Percentiles rank a stretch among this genome's conserved stretches.
These are phyloP conservation scores for Oscheius sp. DNA, from an alignment of 2,888 invertebrate genomes.

Conservation along the genomic window DNA sequence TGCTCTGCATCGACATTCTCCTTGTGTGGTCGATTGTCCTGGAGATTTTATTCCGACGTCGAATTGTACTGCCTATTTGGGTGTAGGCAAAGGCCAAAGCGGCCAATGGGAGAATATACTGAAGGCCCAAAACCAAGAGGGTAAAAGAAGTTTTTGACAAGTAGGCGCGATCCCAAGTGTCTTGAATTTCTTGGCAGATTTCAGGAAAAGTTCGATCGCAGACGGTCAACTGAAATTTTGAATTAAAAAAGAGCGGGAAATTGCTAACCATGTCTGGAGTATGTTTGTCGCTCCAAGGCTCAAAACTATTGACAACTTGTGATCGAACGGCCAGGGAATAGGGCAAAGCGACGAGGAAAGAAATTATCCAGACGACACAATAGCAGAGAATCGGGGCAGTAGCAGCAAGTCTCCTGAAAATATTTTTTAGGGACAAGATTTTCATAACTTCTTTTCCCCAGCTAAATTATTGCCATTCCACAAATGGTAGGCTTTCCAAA, in stretches of 20 bases:
- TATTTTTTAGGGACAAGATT: background rate
- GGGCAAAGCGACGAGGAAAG: conserved; percentile 67
- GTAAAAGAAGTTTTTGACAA: conserved; percentile 65
- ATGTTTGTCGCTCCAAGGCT: conserved; percentile 60
- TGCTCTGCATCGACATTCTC: conserved; percentile 54
- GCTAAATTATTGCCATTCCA: too few species aligned
- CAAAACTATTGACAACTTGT: conserved; percentile 60
- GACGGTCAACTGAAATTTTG: conserved; percentile 44
- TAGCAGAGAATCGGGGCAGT: conserved; percentile 70
- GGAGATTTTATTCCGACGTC: conserved; percentile 56
- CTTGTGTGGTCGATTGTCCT: conserved; percentile 53
- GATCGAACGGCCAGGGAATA: conserved; percentile 70
- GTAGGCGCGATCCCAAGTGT: conserved; percentile 62
- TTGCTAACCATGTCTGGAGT: conserved; percentile 49
- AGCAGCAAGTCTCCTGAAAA: conserved; percentile 64
- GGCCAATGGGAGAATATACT: conserved; percentile 64
- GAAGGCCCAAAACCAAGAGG: conserved; percentile 45
- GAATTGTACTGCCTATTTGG: conserved; percentile 71
- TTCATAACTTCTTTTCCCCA: too few species aligned
- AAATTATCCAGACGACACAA: conserved; percentile 68
- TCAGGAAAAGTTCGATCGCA: conserved; percentile 55
- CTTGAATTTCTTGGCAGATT: conserved; percentile 61
- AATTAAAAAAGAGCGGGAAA: background rate
- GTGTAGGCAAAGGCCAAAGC: conserved; percentile 68
- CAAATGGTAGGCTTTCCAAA: too few species aligned